Percentiles rank a stretch among this genome's conserved stretches.
phyloP scores from a whole-genome alignment of 2,113 vertebrate genomes.

The Cynocephalus volans region DNA sequence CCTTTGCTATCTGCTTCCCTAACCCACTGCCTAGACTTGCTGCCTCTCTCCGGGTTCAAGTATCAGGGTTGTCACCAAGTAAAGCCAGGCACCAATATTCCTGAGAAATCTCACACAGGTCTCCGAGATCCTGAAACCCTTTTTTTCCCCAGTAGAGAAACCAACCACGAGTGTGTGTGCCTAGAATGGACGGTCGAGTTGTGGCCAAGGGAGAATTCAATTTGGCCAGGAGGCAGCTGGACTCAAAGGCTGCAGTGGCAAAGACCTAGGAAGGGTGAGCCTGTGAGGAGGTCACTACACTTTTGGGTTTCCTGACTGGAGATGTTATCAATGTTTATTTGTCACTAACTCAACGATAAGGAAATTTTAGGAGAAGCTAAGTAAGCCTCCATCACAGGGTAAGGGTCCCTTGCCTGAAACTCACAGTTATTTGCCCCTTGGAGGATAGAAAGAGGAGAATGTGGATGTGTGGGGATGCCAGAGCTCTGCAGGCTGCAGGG shows the following conservation, averaged over 20 bases:
- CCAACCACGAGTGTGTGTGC: no score
- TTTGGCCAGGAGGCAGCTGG: background rate
- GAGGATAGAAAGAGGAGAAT: background rate
- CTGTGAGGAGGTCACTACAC: background rate
- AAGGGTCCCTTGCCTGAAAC: background rate
- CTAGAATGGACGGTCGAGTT: background rate
- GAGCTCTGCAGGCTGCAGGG: background rate
- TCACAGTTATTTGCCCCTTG: background rate
- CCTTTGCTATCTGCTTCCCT: background rate
- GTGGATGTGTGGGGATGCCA: background rate
- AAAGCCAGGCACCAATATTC: background rate
- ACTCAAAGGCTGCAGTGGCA: background rate
- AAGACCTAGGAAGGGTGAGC: background rate
- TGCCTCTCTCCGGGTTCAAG: slow-evolving; percentile 10
- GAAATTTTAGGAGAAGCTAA: background rate
- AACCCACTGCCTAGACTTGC: background rate
- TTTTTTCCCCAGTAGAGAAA: background rate
- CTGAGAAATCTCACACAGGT: background rate
- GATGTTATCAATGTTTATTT: background rate
- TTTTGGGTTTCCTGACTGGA: background rate
- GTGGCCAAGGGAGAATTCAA: background rate
- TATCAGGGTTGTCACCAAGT: background rate
- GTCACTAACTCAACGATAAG: background rate
- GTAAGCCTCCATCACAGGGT: background rate
- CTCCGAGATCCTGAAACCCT: background rate